phyloP scores from a whole-genome alignment of 2,113 vertebrate genomes.

The Cyanistes caeruleus region DNA sequence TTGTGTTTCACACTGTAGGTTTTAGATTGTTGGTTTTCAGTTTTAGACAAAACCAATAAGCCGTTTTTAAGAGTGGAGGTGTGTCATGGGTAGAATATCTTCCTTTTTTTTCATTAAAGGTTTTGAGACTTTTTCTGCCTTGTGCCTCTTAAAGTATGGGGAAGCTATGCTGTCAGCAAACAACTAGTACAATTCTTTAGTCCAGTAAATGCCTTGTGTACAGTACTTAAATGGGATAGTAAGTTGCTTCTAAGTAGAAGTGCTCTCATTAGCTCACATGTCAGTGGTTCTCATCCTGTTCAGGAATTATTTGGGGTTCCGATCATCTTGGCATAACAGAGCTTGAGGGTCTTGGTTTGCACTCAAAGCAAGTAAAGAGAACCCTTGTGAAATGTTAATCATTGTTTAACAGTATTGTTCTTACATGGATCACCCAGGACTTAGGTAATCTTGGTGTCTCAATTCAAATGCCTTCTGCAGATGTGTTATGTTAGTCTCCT shows the following conservation, averaged over 20 bases:
- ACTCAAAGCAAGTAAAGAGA: background rate
- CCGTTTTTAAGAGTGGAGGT: background rate
- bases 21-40: background rate
- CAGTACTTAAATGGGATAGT: background rate
- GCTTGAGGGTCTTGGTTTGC: background rate
- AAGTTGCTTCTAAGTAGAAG: background rate
- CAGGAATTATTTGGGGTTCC: background rate
- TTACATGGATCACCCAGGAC: fast-evolving
- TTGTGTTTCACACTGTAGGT: background rate
- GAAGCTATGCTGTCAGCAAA: background rate
- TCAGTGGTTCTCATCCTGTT: background rate
- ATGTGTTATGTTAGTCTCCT: background rate
- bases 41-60: background rate
- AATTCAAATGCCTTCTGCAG: background rate
- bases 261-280: background rate
- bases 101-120: background rate
- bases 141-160: background rate
- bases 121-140: background rate
- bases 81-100: background rate
- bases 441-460: background rate
- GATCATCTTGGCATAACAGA: background rate
- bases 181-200: background rate
- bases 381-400: background rate
- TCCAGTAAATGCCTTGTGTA: background rate
- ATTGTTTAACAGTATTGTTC: background rate